These are phyloP conservation scores for Carpatolechia fugitivella DNA, from an alignment of 2,888 invertebrate genomes.

Conservation along the genomic window DNA sequence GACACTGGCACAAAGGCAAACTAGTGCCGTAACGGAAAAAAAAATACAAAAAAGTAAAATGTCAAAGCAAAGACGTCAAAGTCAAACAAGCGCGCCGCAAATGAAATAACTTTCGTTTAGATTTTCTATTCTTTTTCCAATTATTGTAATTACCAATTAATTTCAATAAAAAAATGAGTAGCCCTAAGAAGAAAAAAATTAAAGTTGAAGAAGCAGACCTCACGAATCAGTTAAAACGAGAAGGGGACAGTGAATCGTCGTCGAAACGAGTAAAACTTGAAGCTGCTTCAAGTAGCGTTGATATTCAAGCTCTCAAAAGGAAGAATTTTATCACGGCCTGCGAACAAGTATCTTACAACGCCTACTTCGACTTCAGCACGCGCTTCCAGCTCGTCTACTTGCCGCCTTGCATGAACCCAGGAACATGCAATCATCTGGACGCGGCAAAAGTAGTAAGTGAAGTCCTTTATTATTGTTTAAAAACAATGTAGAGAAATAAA, in stretches of 20 bases:
- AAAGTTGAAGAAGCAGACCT: slow-evolving; percentile 26
- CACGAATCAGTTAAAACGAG: slow-evolving; percentile 30
- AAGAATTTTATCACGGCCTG: slow-evolving; percentile 64
- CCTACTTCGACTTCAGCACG: slow-evolving; percentile 48
- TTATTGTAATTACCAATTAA: no score
- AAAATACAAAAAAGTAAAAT: no score
- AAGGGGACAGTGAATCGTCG: slow-evolving; percentile 26
- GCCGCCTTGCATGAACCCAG: slow-evolving; percentile 47
- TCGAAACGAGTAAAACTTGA: slow-evolving; percentile 41
- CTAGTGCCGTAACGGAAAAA: no score
- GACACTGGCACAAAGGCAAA: no score
- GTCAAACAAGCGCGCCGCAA: no score
- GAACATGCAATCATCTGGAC: slow-evolving; percentile 44
- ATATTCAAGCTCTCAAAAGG: slow-evolving; percentile 41
- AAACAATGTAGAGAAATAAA: neutral
- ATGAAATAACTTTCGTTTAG: no score
- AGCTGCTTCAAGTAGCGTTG: slow-evolving; percentile 30
- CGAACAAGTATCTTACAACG: slow-evolving; percentile 53
- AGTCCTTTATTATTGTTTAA: neutral
- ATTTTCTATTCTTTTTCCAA: no score
- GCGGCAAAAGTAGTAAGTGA: slow-evolving; percentile 28
- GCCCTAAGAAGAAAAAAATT: slow-evolving; percentile 46
- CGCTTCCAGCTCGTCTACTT: slow-evolving; percentile 50
- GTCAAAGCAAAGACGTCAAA: no score
- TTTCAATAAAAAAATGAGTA: slow-evolving; percentile 37